phyloP scores from a whole-genome alignment of 2,888 invertebrate genomes.

The Leptinotarsa rubiginosa region DNA sequence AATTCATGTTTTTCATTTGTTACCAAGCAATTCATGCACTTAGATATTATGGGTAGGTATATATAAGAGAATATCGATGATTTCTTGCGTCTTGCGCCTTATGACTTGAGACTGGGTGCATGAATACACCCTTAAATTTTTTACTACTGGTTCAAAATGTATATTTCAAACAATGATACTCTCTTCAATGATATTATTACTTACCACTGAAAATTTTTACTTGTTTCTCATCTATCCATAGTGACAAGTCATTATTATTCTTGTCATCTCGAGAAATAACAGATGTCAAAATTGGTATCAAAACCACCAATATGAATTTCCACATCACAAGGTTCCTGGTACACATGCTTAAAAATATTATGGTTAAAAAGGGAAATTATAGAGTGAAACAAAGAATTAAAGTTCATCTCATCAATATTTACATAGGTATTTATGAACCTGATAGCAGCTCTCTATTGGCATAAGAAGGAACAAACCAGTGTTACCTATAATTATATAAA shows the following conservation, averaged over 20 bases:
- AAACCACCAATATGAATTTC: slow-evolving; percentile 51
- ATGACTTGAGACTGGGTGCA: too few relatives aligned
- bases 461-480: slow-evolving; percentile 21
- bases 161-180: too few relatives aligned
- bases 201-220: slow-evolving; percentile 91
- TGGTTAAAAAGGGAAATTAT: not conserved
- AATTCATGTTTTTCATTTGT: too few relatives aligned
- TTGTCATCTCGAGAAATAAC: slow-evolving; percentile 61
- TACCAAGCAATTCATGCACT: too few relatives aligned
- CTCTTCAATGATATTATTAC: slow-evolving; percentile 48
- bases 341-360: slow-evolving; percentile 54
- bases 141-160: too few relatives aligned
- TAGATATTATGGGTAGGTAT: too few relatives aligned
- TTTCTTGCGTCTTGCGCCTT: too few relatives aligned
- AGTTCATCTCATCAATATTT: not conserved
- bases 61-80: too few relatives aligned
- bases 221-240: slow-evolving; percentile 93
- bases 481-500: slow-evolving; percentile 33
- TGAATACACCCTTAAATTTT: too few relatives aligned
- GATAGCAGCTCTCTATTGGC: slow-evolving; percentile 1
- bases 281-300: slow-evolving; percentile 49
- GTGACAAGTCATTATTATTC: slow-evolving; percentile 75
- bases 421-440: not conserved
- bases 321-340: slow-evolving; percentile 54
- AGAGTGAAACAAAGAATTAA: not conserved